These are phyloP conservation scores for Gymnoscopelus microlampas DNA, from an alignment of 2,797 vertebrate genomes.

Conservation along the genomic window DNA sequence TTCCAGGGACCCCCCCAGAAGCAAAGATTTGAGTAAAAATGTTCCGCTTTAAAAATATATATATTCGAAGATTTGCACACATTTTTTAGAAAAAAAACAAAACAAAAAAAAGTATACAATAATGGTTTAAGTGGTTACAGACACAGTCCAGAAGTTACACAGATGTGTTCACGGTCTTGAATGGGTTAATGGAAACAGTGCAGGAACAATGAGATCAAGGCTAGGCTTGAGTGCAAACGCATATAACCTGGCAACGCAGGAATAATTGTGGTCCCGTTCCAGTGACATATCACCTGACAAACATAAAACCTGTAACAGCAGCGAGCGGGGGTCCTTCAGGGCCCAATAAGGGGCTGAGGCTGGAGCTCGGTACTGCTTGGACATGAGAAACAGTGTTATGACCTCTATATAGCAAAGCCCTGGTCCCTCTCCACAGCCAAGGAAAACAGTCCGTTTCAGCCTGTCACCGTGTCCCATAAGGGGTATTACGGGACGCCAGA, in stretches of 20 bases:
- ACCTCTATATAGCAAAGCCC: not conserved
- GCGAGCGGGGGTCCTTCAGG: slow-evolving; percentile 6
- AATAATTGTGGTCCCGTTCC: slow-evolving; percentile 20
- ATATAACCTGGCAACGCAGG: slow-evolving; percentile 22
- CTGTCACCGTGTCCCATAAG: slow-evolving; percentile 3
- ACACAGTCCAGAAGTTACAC: too few relatives aligned
- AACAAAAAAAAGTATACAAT: too few relatives aligned
- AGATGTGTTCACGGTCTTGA: too few relatives aligned
- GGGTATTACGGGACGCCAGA: not conserved
- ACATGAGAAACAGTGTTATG: slow-evolving; percentile 4
- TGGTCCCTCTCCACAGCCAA: slow-evolving; percentile 1
- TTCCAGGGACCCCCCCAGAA: too few relatives aligned
- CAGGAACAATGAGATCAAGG: slow-evolving; percentile 35
- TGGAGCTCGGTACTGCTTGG: slow-evolving; percentile 25
- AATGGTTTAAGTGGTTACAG: too few relatives aligned
- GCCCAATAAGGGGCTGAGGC: slow-evolving; percentile 17
- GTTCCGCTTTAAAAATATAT: too few relatives aligned
- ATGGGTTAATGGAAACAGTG: slow-evolving; percentile 18
- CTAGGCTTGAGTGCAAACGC: slow-evolving; percentile 5
- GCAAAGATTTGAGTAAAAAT: too few relatives aligned
- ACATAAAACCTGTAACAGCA: not conserved
- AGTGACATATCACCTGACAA: slow-evolving; percentile 28
- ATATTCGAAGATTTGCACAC: too few relatives aligned
- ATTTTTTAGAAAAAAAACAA: too few relatives aligned
- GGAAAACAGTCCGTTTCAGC: not conserved